A percentile compares a stretch with the other conserved stretches of the same genome.
Evolutionary conservation across 1,140 invertebrate genomes (phyloP).

Genomic region (Trissolcus basalis): DNA sequence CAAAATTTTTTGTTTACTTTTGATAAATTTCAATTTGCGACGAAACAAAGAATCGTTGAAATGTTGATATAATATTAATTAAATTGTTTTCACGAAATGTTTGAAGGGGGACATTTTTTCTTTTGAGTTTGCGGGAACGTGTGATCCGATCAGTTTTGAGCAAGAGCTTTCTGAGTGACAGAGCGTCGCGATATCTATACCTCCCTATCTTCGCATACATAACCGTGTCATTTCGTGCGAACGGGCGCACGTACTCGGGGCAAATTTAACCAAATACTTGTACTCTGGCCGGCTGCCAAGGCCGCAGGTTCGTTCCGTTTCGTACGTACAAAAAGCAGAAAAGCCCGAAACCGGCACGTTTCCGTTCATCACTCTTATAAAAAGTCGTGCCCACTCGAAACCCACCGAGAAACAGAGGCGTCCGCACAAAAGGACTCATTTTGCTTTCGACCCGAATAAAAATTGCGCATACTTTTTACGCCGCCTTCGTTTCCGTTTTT

Average conservation of each 20-base stretch:
- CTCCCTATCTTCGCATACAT: constrained; percentile 23
- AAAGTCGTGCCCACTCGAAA: constrained; percentile 5
- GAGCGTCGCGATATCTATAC: constrained; percentile 17
- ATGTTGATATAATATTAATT: too few species aligned
- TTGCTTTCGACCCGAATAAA: not conserved
- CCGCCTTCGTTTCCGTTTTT: too few species aligned
- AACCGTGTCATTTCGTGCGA: constrained; percentile 58
- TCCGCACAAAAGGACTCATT: constrained; percentile 9
- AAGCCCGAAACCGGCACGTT: constrained; percentile 4
- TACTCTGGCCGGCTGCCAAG: constrained; percentile 20
- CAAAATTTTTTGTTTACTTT: too few species aligned
- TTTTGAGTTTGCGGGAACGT: constrained; percentile 13
- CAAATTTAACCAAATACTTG: constrained; percentile 48
- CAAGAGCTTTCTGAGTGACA: constrained; percentile 19
- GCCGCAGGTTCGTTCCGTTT: not conserved
- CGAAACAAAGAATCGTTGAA: too few species aligned
- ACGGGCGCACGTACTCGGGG: constrained; percentile 59
- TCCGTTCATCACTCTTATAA: constrained; percentile 8
- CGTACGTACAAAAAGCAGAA: constrained; percentile 1
- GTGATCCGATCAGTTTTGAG: constrained; percentile 33
- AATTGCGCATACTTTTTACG: too few species aligned
- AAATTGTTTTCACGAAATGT: too few species aligned
- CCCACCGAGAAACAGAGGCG: not conserved
- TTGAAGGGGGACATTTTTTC: too few species aligned
- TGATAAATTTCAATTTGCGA: too few species aligned